Conservation (phyloP, 2,797 vertebrate genomes). For the Peromyscus melanophrys region DNA sequence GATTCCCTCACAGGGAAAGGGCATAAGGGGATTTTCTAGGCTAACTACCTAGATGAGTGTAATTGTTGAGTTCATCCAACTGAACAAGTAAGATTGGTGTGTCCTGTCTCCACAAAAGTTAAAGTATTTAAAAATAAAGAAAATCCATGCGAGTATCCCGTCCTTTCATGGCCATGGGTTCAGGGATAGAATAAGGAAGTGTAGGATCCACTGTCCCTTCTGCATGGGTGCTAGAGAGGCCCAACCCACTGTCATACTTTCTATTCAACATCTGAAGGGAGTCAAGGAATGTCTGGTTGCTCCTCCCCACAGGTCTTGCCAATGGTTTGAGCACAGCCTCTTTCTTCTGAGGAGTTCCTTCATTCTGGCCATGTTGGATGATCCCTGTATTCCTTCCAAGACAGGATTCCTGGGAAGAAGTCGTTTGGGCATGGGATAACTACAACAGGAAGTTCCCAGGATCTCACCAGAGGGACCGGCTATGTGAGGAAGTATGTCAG, state of each 20-base stretch:
- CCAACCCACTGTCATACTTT: background rate
- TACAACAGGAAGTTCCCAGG: background rate
- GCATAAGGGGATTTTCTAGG: background rate
- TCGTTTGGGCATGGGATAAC: background rate
- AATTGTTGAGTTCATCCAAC: background rate
- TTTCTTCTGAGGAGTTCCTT: background rate
- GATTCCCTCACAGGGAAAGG: background rate
- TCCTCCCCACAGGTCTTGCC: no score
- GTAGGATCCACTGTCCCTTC: background rate
- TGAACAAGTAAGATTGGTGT: background rate
- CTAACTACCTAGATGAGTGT: background rate
- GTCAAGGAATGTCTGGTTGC: background rate
- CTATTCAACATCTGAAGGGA: background rate
- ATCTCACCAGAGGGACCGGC: background rate
- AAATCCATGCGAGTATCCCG: background rate
- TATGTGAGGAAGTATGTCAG: rapidly evolving
- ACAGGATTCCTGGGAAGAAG: background rate
- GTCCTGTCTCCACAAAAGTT: background rate
- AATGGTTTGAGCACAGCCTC: background rate
- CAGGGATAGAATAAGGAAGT: no score
- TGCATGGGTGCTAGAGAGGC: background rate
- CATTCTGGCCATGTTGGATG: background rate
- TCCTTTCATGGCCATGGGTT: background rate
- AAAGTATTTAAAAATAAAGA: background rate
- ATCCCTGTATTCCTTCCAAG: background rate